phyloP scores from a whole-genome alignment of 1,140 invertebrate species.

The Scylla paramamosain region DNA sequence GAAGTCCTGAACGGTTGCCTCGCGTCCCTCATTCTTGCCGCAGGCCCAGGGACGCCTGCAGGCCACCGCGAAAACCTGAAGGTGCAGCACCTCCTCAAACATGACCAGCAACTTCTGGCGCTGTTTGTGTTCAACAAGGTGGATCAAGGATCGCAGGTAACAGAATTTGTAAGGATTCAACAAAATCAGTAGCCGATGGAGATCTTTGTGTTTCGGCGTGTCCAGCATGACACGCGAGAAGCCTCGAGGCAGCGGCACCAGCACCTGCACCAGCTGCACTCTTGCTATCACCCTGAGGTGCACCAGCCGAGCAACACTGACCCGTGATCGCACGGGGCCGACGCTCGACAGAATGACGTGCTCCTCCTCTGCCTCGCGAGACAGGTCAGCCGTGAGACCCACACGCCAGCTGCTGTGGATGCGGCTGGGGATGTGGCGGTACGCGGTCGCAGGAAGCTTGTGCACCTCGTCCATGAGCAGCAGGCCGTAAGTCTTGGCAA shows the following conservation, averaged over 20 bases:
- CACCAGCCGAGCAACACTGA: background rate
- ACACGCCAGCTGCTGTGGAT: conserved; percentile 31
- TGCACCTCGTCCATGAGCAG: conserved; percentile 53
- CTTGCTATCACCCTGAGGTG: background rate
- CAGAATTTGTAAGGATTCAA: conserved; percentile 52
- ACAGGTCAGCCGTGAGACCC: conserved; percentile 34
- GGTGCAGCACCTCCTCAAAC: conserved; percentile 27
- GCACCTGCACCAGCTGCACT: background rate
- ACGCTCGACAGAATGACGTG: background rate
- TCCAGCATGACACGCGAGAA: background rate
- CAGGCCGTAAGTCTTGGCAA: background rate
- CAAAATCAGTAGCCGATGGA: background rate
- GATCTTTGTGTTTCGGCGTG: background rate
- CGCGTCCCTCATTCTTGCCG: background rate
- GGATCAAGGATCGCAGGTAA: background rate
- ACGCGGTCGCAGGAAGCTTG: conserved; percentile 18
- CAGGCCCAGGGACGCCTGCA: background rate
- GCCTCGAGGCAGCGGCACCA: background rate
- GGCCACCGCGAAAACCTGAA: background rate
- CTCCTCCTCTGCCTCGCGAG: background rate
- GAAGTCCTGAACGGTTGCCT: background rate
- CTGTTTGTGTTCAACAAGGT: background rate
- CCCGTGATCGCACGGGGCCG: background rate
- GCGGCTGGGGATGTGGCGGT: background rate
- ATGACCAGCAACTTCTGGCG: conserved; percentile 33